These are phyloP conservation scores for Erinaceus europaeus DNA, from an alignment of 2,113 vertebrate species.

Conservation along the genomic window DNA sequence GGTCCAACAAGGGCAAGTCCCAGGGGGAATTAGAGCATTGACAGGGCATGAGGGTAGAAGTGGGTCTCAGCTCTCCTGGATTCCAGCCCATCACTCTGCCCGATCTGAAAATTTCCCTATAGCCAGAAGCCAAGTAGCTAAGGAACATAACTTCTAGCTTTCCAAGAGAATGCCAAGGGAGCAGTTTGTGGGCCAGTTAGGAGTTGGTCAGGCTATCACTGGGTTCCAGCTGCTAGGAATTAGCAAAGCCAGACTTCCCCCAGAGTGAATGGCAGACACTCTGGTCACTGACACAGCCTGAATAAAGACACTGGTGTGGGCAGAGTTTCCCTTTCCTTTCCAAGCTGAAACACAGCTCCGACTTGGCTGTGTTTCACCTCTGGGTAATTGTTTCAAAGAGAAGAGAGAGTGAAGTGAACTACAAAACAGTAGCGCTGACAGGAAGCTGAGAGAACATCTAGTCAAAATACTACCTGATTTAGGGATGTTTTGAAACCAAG, in stretches of 20 bases:
- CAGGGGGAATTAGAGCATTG: fast-evolving
- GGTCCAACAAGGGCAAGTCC: too few relatives aligned
- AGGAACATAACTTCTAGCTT: background rate
- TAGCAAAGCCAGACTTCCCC: background rate
- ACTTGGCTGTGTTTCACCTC: background rate
- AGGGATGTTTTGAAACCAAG: background rate
- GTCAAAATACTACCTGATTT: background rate
- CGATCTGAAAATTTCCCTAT: background rate
- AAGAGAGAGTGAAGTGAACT: background rate
- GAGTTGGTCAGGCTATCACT: background rate
- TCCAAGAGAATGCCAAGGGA: background rate
- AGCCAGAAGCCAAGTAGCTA: background rate
- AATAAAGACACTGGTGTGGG: background rate
- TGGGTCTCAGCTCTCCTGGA: background rate
- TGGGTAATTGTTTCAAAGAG: background rate
- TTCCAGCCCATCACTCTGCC: background rate
- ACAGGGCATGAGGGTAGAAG: too few relatives aligned
- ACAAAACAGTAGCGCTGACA: background rate
- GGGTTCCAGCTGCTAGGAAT: background rate
- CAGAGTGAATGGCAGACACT: fast-evolving
- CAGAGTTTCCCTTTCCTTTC: background rate
- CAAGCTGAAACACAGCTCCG: background rate
- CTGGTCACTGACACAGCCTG: background rate
- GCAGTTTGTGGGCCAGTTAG: background rate
- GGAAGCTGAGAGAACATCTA: background rate